Evolutionary conservation across 2,888 invertebrate genomes (phyloP).

Genomic region (Troides helena): DNA sequence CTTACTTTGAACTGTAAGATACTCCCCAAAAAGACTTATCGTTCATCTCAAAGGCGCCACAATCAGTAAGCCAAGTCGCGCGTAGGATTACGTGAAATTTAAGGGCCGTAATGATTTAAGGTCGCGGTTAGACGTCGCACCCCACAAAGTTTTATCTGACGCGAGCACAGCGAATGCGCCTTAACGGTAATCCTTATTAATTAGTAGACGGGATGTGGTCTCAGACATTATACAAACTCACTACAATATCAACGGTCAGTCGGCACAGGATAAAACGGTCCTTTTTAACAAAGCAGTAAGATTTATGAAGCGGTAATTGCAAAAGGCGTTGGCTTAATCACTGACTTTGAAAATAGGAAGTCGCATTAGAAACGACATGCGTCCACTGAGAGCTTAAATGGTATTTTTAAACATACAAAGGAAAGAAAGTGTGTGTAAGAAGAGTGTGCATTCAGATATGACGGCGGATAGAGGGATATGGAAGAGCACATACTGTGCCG

Average conservation of each 20-base stretch:
- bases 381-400: slow-evolving; percentile 14
- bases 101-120: slow-evolving; percentile 56
- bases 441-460: too few relatives aligned
- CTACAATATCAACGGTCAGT: slow-evolving; percentile 39
- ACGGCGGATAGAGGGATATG: too few relatives aligned
- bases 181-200: slow-evolving; percentile 71
- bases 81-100: slow-evolving; percentile 58
- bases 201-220: slow-evolving; percentile 62
- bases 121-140: slow-evolving; percentile 42
- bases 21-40: slow-evolving; percentile 41
- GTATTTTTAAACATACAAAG: background rate
- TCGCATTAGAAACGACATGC: slow-evolving; percentile 37
- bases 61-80: slow-evolving; percentile 49
- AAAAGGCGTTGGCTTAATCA: slow-evolving; percentile 22
- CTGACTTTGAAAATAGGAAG: slow-evolving; percentile 38
- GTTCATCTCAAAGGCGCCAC: slow-evolving; percentile 48
- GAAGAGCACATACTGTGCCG: too few relatives aligned
- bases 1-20: slow-evolving; percentile 34
- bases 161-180: slow-evolving; percentile 50
- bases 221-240: slow-evolving; percentile 53
- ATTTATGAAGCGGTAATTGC: slow-evolving; percentile 17
- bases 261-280: slow-evolving; percentile 30
- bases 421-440: background rate
- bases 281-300: slow-evolving; percentile 33
- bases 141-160: slow-evolving; percentile 67